Percentiles rank a stretch among this genome's conserved stretches.
Evolutionary conservation across 2,888 invertebrate species (phyloP).

Genomic region (Diarsia dahlii): DNA sequence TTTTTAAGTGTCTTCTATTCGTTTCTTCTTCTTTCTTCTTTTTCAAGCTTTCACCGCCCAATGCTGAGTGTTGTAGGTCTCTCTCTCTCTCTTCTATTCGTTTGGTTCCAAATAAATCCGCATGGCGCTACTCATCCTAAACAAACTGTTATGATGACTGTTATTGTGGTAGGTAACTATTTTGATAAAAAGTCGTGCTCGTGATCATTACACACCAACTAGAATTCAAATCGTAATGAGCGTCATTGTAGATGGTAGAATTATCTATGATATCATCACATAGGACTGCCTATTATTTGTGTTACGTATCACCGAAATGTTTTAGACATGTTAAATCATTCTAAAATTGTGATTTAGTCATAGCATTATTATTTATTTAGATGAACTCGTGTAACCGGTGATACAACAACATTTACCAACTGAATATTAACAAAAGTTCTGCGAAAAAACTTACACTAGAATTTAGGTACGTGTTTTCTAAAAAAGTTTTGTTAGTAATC

Average conservation of each 20-base stretch:
- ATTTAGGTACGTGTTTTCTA: slow-evolving; percentile 42
- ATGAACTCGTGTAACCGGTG: slow-evolving; percentile 47
- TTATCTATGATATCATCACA: slow-evolving; percentile 60
- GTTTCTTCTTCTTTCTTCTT: too few relatives aligned
- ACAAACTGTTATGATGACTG: slow-evolving; percentile 9
- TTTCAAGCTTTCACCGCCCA: too few relatives aligned
- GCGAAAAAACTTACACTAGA: slow-evolving; percentile 17
- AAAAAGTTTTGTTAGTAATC: slow-evolving; percentile 37
- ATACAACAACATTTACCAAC: slow-evolving; percentile 27
- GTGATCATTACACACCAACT: slow-evolving; percentile 5
- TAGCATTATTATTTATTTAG: slow-evolving; percentile 49
- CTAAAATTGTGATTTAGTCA: slow-evolving; percentile 58
- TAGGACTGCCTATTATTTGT: slow-evolving; percentile 48
- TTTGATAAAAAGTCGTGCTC: slow-evolving; percentile 37
- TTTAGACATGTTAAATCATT: slow-evolving; percentile 43
- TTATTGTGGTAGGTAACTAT: slow-evolving; percentile 5
- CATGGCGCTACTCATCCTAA: background rate
- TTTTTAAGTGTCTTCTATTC: too few relatives aligned
- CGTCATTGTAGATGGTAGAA: slow-evolving; percentile 26
- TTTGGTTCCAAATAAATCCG: slow-evolving; percentile 1
- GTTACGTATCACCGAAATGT: slow-evolving; percentile 49
- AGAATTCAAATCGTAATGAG: slow-evolving; percentile 37
- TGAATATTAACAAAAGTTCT: slow-evolving; percentile 46
- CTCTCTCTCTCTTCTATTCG: background rate
- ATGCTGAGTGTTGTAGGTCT: too few relatives aligned